Percentiles rank a stretch among this genome's conserved stretches.
These are phyloP conservation scores for Ictidomys tridecemlineatus DNA, from an alignment of 2,113 vertebrate genomes.

Conservation along the genomic window DNA sequence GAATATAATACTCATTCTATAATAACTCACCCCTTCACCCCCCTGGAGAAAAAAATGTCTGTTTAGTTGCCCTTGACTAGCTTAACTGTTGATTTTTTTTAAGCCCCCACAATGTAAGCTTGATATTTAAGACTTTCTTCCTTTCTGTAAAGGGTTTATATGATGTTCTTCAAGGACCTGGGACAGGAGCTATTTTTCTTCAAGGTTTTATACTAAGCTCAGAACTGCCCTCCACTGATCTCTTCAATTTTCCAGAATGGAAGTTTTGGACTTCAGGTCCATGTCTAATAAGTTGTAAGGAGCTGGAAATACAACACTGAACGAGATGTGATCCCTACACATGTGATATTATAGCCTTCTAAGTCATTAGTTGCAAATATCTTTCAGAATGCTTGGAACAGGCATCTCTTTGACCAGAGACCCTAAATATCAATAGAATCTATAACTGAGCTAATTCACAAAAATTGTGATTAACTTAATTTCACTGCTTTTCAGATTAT, in stretches of 20 bases:
- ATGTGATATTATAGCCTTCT: background rate
- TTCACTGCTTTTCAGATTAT: background rate
- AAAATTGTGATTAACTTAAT: background rate
- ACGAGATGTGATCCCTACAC: rapidly evolving
- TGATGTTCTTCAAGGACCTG: background rate
- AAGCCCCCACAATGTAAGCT: background rate
- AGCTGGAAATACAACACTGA: background rate
- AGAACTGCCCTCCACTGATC: background rate
- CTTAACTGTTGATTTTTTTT: background rate
- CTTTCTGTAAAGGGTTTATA: background rate
- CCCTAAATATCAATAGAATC: background rate
- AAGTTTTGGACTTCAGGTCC: background rate
- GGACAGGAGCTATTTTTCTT: background rate
- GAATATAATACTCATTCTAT: background rate
- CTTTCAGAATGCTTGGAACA: background rate
- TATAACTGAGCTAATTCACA: background rate
- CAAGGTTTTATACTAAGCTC: background rate
- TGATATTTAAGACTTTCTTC: background rate
- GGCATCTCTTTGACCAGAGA: background rate
- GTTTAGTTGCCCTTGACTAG: background rate
- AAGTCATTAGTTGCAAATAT: background rate
- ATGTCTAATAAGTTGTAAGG: background rate
- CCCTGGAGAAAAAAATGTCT: background rate
- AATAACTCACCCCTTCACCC: background rate
- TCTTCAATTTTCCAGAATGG: background rate